These are phyloP conservation scores for Calonectris borealis DNA, from an alignment of 2,113 vertebrate genomes.

Conservation along the genomic window DNA sequence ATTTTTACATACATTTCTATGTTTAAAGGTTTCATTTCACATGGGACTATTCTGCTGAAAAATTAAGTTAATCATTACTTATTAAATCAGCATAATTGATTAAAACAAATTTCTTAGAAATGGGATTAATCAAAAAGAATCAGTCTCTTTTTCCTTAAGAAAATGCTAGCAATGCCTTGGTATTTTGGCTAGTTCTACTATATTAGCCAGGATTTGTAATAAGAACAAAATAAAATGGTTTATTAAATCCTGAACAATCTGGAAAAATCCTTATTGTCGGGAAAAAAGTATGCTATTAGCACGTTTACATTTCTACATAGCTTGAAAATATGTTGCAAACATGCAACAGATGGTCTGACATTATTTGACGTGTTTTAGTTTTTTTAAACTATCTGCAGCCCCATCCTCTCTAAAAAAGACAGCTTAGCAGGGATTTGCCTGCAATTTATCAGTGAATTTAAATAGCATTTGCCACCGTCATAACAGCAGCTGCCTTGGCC, in stretches of 20 bases:
- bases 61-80: neutral
- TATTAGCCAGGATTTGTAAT: slow-evolving; percentile 17
- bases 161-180: neutral
- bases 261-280: neutral
- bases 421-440: slow-evolving; percentile 83
- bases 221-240: slow-evolving; percentile 41
- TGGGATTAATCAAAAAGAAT: neutral
- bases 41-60: neutral
- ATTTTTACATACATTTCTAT: neutral
- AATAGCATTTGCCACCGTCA: slow-evolving; percentile 49
- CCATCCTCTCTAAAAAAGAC: slow-evolving; percentile 67
- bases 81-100: neutral
- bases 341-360: slow-evolving; percentile 77
- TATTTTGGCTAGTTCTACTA: neutral
- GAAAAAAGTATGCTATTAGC: slow-evolving; percentile 27
- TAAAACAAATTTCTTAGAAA: neutral
- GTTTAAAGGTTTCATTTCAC: neutral
- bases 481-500: slow-evolving; percentile 56
- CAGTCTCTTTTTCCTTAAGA: neutral
- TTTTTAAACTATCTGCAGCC: slow-evolving; percentile 55
- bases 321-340: slow-evolving; percentile 57
- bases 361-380: slow-evolving; percentile 60
- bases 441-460: slow-evolving; percentile 74
- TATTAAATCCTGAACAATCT: slow-evolving; percentile 41
- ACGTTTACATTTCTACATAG: slow-evolving; percentile 58